These are phyloP conservation scores for Ifrita kowaldi DNA, from an alignment of 2,113 vertebrate genomes.

Conservation along the genomic window DNA sequence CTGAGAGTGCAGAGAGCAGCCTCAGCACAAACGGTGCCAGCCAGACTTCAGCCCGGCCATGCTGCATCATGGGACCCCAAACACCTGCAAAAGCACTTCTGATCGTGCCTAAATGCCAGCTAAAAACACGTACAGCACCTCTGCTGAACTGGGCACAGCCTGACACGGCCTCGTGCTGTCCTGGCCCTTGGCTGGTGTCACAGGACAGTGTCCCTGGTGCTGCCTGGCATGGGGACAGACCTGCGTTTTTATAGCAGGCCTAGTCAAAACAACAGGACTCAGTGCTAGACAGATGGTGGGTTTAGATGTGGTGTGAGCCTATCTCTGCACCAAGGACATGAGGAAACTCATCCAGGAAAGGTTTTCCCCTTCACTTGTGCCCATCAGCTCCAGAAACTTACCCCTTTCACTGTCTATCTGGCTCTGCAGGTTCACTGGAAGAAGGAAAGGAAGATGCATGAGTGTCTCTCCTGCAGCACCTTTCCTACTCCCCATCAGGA, in stretches of 20 bases:
- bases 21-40: background rate
- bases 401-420: background rate
- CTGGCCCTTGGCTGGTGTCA: accelerated
- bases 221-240: background rate
- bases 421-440: background rate
- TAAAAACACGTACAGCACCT: background rate
- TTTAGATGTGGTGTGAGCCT: background rate
- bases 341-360: background rate
- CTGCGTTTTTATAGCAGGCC: background rate
- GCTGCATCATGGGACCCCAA: accelerated
- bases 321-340: background rate
- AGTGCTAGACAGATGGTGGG: background rate
- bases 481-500: background rate
- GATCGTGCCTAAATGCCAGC: background rate
- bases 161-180: background rate
- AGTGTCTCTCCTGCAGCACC: background rate
- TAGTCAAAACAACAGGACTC: background rate
- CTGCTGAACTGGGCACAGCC: background rate
- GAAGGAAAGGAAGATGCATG: background rate
- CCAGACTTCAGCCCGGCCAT: background rate
- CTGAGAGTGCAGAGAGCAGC: accelerated
- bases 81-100: background rate
- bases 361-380: background rate
- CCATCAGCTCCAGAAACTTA: background rate
- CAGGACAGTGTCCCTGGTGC: background rate